phyloP scores from a whole-genome alignment of 2,888 invertebrate genomes.

The Idaea dimidiata region DNA sequence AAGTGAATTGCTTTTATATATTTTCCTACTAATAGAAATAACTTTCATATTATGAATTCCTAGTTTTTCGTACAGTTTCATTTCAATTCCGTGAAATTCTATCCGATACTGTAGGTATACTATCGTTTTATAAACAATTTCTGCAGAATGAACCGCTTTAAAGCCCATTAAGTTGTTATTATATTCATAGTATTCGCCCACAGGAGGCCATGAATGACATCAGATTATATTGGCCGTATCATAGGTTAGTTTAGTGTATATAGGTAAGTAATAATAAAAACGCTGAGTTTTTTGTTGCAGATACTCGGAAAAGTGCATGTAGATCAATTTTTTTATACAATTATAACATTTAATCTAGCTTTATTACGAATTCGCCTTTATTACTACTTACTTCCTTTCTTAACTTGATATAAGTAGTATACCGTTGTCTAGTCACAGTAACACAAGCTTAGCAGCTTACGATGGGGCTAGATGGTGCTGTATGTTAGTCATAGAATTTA shows the following conservation, averaged over 20 bases:
- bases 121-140: background rate
- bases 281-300: too few species aligned
- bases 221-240: background rate
- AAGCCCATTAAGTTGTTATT: background rate
- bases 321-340: too few species aligned
- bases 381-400: too few species aligned
- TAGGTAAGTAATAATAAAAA: too few species aligned
- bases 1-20: background rate
- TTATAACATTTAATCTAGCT: too few species aligned
- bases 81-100: background rate
- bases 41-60: background rate
- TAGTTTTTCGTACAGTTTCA: background rate
- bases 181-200: background rate
- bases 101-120: background rate
- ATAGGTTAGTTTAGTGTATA: background rate
- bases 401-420: too few species aligned
- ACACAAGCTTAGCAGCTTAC: too few species aligned
- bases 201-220: background rate
- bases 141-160: background rate
- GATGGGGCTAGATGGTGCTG: too few species aligned
- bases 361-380: too few species aligned
- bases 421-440: too few species aligned
- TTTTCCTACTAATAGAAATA: background rate
- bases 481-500: too few species aligned
- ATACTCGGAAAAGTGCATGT: too few species aligned